Percentiles rank a stretch among this genome's conserved stretches.
Evolutionary conservation across 1,140 invertebrate species (phyloP).

Genomic region (Acromyrmex charruanus): DNA sequence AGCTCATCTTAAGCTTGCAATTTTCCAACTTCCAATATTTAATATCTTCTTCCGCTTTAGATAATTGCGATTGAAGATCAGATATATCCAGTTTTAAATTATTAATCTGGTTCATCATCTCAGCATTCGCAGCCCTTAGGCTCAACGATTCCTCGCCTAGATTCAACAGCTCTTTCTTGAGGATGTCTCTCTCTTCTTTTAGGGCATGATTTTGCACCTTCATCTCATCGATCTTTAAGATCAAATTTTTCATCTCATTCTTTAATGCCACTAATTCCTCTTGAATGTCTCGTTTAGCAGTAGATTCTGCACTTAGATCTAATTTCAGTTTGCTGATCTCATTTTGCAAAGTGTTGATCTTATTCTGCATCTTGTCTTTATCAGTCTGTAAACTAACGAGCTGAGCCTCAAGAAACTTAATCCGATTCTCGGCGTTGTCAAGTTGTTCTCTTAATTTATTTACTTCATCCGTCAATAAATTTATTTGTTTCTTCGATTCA

Average conservation of each 20-base stretch:
- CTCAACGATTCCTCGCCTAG: conserved; percentile 38
- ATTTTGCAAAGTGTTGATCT: conserved; percentile 47
- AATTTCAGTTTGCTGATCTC: conserved; percentile 40
- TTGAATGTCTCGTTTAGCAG: conserved; percentile 34
- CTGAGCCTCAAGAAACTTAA: conserved; percentile 61
- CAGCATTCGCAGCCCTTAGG: conserved; percentile 22
- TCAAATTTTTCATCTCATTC: conserved; percentile 72
- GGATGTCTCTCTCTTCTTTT: conserved; percentile 56
- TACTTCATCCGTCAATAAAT: conserved; percentile 55
- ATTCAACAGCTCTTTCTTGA: conserved; percentile 36
- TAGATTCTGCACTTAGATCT: conserved; percentile 44
- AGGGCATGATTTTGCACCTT: conserved; percentile 54
- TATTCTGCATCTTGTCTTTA: conserved; percentile 48
- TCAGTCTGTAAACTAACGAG: conserved; percentile 52
- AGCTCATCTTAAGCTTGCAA: conserved; percentile 58
- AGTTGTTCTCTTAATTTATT: conserved; percentile 62
- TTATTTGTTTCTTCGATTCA: conserved; percentile 29
- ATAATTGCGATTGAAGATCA: conserved; percentile 63
- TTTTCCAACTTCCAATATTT: conserved; percentile 73
- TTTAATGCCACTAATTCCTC: conserved; percentile 73
- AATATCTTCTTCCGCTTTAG: conserved; percentile 61
- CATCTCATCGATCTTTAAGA: conserved; percentile 56
- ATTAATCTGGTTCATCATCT: conserved; percentile 61
- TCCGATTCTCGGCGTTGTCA: conserved; percentile 41
- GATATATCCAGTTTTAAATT: conserved; percentile 46